Conservation (phyloP, 2,888 invertebrate genomes). For the Andrena haemorrhoa region DNA sequence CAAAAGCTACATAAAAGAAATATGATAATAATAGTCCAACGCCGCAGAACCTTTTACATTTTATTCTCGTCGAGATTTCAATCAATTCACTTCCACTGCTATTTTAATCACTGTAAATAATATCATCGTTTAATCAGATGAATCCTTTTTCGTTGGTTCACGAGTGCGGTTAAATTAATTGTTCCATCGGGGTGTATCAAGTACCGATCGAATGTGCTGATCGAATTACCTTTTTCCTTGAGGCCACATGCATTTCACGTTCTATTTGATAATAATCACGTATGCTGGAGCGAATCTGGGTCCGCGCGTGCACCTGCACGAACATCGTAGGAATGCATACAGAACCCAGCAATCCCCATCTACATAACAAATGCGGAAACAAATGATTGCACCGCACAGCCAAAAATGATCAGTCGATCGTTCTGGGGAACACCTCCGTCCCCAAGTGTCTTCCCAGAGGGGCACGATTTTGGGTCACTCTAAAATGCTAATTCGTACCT, state of each 20-base stretch:
- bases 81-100: too few relatives aligned
- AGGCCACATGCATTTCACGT: slow-evolving; percentile 55
- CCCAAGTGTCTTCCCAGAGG: neutral
- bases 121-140: neutral
- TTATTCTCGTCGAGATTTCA: neutral
- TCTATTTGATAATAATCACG: slow-evolving; percentile 70
- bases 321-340: slow-evolving; percentile 43
- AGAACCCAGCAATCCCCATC: slow-evolving; percentile 25
- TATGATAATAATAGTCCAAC: too few relatives aligned
- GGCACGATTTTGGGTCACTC: neutral
- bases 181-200: slow-evolving; percentile 10
- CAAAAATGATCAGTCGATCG: slow-evolving; percentile 27
- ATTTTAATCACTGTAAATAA: neutral
- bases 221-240: slow-evolving; percentile 39
- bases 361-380: slow-evolving; percentile 53
- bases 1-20: neutral
- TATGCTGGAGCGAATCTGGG: slow-evolving; percentile 50
- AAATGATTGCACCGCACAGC: slow-evolving; percentile 33
- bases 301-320: slow-evolving; percentile 17
- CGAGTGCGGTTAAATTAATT: slow-evolving; percentile 1
- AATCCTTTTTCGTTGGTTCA: neutral
- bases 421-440: neutral
- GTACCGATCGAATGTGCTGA: slow-evolving; percentile 20
- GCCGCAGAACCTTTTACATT: neutral
- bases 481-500: neutral